A percentile compares a stretch with the other conserved stretches of the same genome.
Conservation (phyloP, 2,113 vertebrate species). For the Collichthys lucidus region DNA sequence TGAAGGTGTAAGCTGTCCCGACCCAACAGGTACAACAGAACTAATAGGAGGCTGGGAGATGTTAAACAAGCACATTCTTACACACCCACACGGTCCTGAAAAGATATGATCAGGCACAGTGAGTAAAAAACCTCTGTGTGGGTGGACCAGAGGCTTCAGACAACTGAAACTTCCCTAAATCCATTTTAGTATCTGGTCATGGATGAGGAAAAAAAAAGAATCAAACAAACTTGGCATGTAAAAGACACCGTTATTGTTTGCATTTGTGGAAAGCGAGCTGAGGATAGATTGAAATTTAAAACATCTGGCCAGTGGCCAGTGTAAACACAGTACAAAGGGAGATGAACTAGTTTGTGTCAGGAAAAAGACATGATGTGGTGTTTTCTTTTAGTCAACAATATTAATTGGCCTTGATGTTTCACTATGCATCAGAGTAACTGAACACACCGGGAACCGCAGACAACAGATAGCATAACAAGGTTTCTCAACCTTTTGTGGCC, state of each 20-base stretch:
- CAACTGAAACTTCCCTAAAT: conserved; percentile 15
- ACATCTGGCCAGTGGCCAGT: neutral
- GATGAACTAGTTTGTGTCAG: neutral
- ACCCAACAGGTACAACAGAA: conserved; percentile 1
- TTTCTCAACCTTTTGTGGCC: neutral
- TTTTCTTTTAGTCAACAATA: neutral
- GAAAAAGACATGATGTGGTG: neutral
- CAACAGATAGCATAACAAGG: neutral
- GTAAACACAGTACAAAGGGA: neutral
- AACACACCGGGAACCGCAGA: neutral
- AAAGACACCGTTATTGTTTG: neutral
- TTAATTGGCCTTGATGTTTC: neutral
- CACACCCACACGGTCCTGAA: conserved; percentile 18
- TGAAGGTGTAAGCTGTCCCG: neutral
- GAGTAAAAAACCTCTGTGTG: conserved; percentile 15
- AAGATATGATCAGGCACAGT: conserved; percentile 18
- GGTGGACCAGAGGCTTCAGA: conserved; percentile 1
- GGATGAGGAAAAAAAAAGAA: neutral
- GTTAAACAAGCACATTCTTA: conserved; percentile 17
- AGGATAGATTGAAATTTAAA: neutral
- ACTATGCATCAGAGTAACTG: neutral
- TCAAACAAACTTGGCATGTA: too few species aligned
- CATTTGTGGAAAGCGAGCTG: neutral
- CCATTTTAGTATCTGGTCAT: neutral
- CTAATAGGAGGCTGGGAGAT: conserved; percentile 3